Conservation (phyloP, 2,113 vertebrate species). For the Bolborhynchus lineola region DNA sequence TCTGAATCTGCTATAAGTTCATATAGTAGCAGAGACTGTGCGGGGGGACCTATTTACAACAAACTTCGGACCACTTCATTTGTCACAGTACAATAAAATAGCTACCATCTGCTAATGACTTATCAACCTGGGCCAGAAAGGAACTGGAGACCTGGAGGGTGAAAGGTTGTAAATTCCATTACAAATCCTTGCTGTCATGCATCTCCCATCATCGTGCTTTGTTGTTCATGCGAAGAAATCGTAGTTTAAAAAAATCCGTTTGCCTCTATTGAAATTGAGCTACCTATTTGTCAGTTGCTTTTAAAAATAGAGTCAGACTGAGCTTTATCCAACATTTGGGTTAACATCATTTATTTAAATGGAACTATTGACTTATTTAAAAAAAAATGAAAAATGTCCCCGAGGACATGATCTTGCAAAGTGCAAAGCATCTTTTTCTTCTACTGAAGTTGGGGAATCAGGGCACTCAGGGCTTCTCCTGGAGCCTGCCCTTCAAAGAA, state of each 20-base stretch:
- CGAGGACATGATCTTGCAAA: not conserved
- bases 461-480: not conserved
- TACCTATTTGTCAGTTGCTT: not conserved
- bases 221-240: not conserved
- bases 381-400: not conserved
- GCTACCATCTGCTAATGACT: not conserved
- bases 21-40: not conserved
- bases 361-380: not conserved
- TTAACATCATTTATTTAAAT: not conserved
- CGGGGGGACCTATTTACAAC: not conserved
- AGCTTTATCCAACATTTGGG: not conserved
- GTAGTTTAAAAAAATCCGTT: not conserved
- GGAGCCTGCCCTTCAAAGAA: slow-evolving; percentile 12
- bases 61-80: not conserved
- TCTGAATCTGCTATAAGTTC: not conserved
- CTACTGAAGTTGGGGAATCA: not conserved
- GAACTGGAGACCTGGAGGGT: not conserved
- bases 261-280: not conserved
- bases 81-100: not conserved
- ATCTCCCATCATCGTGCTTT: not conserved
- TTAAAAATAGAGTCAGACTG: not conserved
- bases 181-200: rapidly evolving
- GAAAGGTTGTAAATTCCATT: slow-evolving; percentile 4
- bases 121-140: not conserved
- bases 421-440: not conserved